These are phyloP conservation scores for Semotilus atromaculatus DNA, from an alignment of 2,797 vertebrate genomes.

Conservation along the genomic window DNA sequence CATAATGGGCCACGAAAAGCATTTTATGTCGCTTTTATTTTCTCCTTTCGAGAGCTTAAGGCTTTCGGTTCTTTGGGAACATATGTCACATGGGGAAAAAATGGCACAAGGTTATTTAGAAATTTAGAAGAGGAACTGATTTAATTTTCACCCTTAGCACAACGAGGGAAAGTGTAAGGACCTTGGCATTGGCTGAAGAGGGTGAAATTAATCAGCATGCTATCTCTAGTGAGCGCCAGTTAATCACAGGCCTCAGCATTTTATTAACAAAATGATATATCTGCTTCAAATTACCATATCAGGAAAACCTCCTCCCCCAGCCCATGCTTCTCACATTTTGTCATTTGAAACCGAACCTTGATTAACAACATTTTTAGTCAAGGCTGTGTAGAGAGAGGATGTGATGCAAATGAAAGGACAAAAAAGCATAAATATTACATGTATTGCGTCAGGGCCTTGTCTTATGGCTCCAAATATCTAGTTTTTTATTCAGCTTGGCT, in stretches of 20 bases:
- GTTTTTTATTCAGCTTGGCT: constrained; percentile 16
- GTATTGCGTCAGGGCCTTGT: constrained; percentile 50
- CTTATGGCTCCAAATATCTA: constrained; percentile 23
- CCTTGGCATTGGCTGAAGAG: constrained; percentile 64
- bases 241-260: constrained; percentile 74
- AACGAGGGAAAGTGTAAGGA: constrained; percentile 55
- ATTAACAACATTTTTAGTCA: constrained; percentile 62
- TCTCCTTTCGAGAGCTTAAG: background rate
- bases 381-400: background rate
- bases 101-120: constrained; percentile 75
- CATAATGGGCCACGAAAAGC: constrained; percentile 33
- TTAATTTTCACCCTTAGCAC: constrained; percentile 74
- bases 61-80: constrained; percentile 26
- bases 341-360: constrained; percentile 64
- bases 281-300: constrained; percentile 65
- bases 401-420: constrained; percentile 1
- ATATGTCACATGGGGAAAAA: constrained; percentile 61
- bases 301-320: constrained; percentile 54
- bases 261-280: constrained; percentile 71
- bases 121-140: constrained; percentile 76
- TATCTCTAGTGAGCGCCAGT: constrained; percentile 63
- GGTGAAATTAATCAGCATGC: constrained; percentile 66
- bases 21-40: constrained; percentile 34
- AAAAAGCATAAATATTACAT: constrained; percentile 56
- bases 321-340: constrained; percentile 50